Evolutionary conservation across 2,113 vertebrate genomes (phyloP).

Genomic region (Nothoprocta pentlandii): DNA sequence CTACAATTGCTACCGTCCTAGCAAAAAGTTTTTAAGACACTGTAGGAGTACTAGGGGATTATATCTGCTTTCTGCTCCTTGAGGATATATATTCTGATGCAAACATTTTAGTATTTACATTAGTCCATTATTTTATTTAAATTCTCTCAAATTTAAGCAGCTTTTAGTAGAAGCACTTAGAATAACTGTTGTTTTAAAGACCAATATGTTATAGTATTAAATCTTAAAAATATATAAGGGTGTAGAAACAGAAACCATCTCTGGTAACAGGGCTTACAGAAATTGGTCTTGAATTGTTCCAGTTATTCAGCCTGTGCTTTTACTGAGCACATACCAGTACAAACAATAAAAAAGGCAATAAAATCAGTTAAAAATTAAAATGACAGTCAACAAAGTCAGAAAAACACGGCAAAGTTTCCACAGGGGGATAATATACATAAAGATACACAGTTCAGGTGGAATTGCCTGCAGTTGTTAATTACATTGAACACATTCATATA

Average conservation of each 20-base stretch:
- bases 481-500: neutral
- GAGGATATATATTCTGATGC: neutral
- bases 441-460: constrained; percentile 4
- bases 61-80: neutral
- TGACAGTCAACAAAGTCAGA: neutral
- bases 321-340: neutral
- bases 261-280: neutral
- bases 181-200: neutral
- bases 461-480: neutral
- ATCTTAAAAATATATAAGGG: neutral
- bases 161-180: neutral
- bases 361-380: neutral
- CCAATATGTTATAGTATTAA: neutral
- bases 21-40: neutral
- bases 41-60: neutral
- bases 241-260: neutral
- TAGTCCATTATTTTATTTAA: neutral
- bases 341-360: neutral
- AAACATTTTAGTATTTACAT: neutral
- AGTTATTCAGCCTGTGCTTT: neutral
- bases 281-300: neutral
- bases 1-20: neutral
- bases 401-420: neutral
- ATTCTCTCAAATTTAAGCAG: neutral
- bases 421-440: neutral